Evolutionary conservation across 2,888 invertebrate species (phyloP).

Genomic region (Neocrepidodera transversa): DNA sequence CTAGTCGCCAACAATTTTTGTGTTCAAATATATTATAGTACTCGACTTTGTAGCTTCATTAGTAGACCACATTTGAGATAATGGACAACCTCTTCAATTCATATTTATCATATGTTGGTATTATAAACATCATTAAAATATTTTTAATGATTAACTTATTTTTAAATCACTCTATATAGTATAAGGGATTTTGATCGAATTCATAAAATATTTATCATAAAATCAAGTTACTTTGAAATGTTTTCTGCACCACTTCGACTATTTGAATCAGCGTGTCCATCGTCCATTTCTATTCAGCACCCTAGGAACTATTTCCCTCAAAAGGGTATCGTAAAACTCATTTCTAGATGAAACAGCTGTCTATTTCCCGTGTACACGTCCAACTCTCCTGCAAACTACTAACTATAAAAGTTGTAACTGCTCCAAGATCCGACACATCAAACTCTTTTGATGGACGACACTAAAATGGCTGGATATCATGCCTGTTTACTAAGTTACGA

Average conservation of each 20-base stretch:
- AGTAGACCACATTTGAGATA: no score
- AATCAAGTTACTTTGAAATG: no score
- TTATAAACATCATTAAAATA: no score
- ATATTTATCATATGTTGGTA: no score
- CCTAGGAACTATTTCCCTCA: constrained; percentile 13
- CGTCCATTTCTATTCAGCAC: not conserved
- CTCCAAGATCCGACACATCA: not conserved
- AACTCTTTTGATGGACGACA: constrained; percentile 6
- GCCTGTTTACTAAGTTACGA: not conserved
- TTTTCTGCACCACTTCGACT: not conserved
- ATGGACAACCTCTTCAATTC: no score
- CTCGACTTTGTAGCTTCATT: no score
- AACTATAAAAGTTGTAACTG: constrained; percentile 30
- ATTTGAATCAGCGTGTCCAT: not conserved
- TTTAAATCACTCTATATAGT: no score
- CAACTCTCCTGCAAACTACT: constrained; percentile 15
- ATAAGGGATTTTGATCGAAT: no score
- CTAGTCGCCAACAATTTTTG: no score
- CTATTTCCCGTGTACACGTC: constrained; percentile 27
- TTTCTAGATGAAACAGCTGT: constrained; percentile 27
- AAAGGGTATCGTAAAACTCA: constrained; percentile 28
- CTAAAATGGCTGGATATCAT: not conserved
- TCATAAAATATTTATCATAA: no score
- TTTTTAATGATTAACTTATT: no score
- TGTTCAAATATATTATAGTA: no score